Evolutionary conservation across 2,888 invertebrate genomes (phyloP), one percentile per base, ranked within the genome.

Genomic region (Drosophila histrio): DNA sequence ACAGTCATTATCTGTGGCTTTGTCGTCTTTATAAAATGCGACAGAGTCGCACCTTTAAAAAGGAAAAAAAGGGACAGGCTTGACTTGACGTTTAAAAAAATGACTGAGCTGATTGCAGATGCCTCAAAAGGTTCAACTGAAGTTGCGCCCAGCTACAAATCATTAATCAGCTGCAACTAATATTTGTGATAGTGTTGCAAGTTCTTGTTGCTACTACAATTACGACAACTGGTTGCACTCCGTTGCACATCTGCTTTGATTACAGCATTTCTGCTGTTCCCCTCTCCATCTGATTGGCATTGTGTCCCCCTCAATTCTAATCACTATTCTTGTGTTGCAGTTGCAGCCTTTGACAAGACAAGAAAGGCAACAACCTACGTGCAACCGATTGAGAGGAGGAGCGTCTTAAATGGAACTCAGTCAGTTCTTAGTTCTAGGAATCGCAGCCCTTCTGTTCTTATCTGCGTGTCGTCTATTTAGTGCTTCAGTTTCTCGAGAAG

Each of bases 141-240:
- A 34, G 34, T 34, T 34, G 53, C n/a, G 7, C 49, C 54, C 46
- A 46, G 68, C 63, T 50, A 44, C 64, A 62, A 67, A 63, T 67
- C 84, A 79, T 83, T 83, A 86, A 88, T 88, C 84, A 84, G 75
- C 75, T 83, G 84, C 72, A 75, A 73, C 83, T 67, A 71, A 73
- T 79, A 73, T 68, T 75, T 72, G 65, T 73, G 74, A 76, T 63
- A 61, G 66, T 65, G 54, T 30, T 63, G 39, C 26, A 24, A 41
- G 46, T 17, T 47, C 32, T 53, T 46, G n/a, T 28, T 70, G 69
- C 13, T 59, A 56, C 13, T 59, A 56, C 71, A 71, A 73, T 73
- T 71, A 57, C 43, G 46, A 43, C 34, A 64, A 70, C 72, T 58
- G 59, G 30, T 44, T 61, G 52, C 57, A 73, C 54, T 61, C 49